These are phyloP conservation scores for Pterocles gutturalis DNA, from an alignment of 2,113 vertebrate species.

Conservation along the genomic window DNA sequence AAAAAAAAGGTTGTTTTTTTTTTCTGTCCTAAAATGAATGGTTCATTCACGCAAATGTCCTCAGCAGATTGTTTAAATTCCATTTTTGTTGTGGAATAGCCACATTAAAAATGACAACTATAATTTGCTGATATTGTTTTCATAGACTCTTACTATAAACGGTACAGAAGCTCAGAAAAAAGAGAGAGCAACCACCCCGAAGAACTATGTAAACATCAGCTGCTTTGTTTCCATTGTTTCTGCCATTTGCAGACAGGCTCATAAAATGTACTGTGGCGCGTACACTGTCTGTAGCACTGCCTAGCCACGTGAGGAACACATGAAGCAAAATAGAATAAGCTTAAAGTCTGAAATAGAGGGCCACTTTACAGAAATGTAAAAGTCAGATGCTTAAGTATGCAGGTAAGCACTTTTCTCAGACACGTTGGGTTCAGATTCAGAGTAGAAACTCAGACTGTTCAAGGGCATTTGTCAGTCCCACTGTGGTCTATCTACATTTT, in stretches of 20 bases:
- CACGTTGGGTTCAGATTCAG: not conserved
- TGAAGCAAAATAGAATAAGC: not conserved
- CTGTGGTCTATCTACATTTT: not conserved
- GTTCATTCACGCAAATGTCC: not conserved
- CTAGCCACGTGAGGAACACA: not conserved
- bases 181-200: not conserved
- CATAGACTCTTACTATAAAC: not conserved
- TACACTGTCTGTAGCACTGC: not conserved
- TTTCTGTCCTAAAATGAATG: not conserved
- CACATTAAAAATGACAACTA: not conserved
- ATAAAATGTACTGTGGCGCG: not conserved
- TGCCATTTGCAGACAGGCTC: conserved; percentile 9
- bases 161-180: not conserved
- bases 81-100: not conserved
- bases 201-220: not conserved
- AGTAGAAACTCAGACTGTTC: not conserved
- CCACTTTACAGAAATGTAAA: not conserved
- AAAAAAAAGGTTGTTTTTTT: too few species aligned
- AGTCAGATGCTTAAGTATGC: not conserved
- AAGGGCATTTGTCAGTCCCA: not conserved
- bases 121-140: not conserved
- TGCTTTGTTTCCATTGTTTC: not conserved
- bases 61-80: not conserved
- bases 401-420: not conserved
- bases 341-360: not conserved